Evolutionary conservation across 2,797 vertebrate species (phyloP).

Genomic region (Benthosema pterotum): DNA sequence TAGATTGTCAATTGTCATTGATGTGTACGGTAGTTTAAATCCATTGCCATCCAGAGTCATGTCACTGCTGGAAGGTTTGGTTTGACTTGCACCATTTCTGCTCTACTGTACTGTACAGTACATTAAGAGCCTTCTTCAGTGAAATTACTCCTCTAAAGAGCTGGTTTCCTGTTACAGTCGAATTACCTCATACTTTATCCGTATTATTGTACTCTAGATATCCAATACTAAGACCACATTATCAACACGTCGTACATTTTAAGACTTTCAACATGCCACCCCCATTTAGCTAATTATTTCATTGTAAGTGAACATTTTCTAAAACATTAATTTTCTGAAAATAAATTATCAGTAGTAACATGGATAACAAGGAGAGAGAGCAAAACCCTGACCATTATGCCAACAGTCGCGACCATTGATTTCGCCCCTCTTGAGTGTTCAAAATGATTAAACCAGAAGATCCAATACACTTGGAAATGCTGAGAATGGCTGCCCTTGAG

Average conservation of each 20-base stretch:
- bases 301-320: too few species aligned
- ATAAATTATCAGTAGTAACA: too few species aligned
- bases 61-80: constrained; percentile 29
- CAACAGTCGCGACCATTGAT: too few species aligned
- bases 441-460: constrained; percentile 19
- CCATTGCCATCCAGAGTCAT: constrained; percentile 53
- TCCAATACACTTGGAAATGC: constrained; percentile 34
- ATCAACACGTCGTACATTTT: constrained; percentile 18
- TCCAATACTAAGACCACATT: constrained; percentile 9
- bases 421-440: too few species aligned
- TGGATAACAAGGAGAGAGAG: too few species aligned
- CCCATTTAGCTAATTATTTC: too few species aligned
- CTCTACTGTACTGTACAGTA: neutral
- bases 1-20: too few species aligned
- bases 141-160: constrained; percentile 10
- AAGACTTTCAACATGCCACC: too few species aligned
- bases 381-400: too few species aligned
- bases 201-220: neutral
- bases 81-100: constrained; percentile 33
- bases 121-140: constrained; percentile 25
- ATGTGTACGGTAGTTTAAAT: constrained; percentile 26
- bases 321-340: too few species aligned
- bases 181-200: neutral
- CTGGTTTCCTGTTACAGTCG: constrained; percentile 28
- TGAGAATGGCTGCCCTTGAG: constrained; percentile 43